These are phyloP conservation scores for Erebia aethiops DNA, from an alignment of 2,888 invertebrate genomes.

Conservation along the genomic window DNA sequence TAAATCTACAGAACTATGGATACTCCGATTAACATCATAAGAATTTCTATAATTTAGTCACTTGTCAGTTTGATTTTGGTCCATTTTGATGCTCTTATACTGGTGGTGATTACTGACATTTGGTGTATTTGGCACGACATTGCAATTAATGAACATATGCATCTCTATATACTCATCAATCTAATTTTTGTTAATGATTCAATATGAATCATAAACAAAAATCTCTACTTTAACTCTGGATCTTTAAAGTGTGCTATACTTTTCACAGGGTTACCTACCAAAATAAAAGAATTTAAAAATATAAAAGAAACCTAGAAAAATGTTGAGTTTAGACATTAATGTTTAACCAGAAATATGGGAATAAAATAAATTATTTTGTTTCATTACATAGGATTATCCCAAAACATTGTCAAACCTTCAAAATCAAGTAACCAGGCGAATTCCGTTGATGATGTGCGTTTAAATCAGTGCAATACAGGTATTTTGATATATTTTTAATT, in stretches of 20 bases:
- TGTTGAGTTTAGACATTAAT: background rate
- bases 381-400: background rate
- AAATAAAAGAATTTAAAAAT: background rate
- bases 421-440: background rate
- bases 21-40: constrained; percentile 5
- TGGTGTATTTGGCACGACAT: background rate
- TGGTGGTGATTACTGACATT: background rate
- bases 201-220: background rate
- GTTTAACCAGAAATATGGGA: background rate
- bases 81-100: constrained; percentile 4
- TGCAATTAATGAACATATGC: background rate
- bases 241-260: background rate
- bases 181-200: too few relatives aligned
- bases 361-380: background rate
- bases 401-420: background rate
- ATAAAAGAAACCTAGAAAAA: too few relatives aligned
- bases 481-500: too few relatives aligned
- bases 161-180: too few relatives aligned
- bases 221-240: background rate
- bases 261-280: background rate
- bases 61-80: constrained; percentile 8
- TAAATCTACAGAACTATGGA: background rate
- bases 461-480: too few relatives aligned
- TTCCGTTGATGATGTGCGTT: background rate
- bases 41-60: background rate